Evolutionary conservation across 2,888 invertebrate species (phyloP).

Genomic region (Criorhina ranunculi): DNA sequence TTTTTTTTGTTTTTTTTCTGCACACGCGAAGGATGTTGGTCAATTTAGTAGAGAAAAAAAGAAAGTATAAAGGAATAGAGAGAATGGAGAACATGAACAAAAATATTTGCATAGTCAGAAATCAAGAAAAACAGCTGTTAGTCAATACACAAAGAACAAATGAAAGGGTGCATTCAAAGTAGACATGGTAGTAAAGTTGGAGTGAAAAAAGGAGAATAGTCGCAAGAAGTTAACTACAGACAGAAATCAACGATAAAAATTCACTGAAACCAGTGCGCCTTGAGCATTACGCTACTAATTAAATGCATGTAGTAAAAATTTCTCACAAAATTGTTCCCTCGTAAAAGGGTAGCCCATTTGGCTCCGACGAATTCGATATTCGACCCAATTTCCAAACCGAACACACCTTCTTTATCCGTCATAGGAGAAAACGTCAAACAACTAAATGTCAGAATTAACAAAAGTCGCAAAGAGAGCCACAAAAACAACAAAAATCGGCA

Average conservation of each 20-base stretch:
- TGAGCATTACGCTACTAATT: no score
- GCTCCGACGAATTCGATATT: no score
- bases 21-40: slow-evolving; percentile 43
- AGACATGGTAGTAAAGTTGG: background rate
- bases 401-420: slow-evolving; percentile 29
- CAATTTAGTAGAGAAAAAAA: slow-evolving; percentile 26
- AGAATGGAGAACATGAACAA: slow-evolving; percentile 32
- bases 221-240: no score
- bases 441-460: slow-evolving; percentile 59
- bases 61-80: background rate
- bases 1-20: slow-evolving; percentile 28
- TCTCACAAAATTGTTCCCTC: no score
- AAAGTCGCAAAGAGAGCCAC: slow-evolving; percentile 34
- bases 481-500: slow-evolving; percentile 33
- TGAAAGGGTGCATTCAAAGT: slow-evolving; percentile 11
- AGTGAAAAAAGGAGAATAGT: no score
- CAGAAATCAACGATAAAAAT: no score
- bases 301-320: no score
- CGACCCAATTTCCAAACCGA: slow-evolving; percentile 10
- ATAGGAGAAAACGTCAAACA: background rate
- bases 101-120: slow-evolving; percentile 54
- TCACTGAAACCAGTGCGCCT: no score
- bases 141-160: background rate
- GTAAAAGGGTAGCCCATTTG: no score
- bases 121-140: slow-evolving; percentile 43